Base-by-base conservation (phyloP, 2,113 vertebrate genomes). In the Channa argus region DNA sequence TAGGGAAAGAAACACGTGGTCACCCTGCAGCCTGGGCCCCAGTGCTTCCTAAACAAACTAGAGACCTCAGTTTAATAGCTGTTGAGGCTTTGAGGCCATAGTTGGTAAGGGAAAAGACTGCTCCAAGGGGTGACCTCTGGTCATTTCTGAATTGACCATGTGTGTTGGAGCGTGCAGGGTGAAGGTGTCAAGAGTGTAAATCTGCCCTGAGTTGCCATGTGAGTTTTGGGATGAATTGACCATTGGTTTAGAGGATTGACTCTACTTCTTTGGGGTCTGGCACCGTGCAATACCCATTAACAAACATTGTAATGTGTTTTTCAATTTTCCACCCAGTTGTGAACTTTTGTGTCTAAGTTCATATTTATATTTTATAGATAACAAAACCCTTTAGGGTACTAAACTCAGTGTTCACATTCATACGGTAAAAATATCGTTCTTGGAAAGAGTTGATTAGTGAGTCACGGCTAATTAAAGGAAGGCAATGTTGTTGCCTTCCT, bases 281-380 rank as follows among this genome's bases (percentile, higher is more conserved):
- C 66, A 74, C 58, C 78, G 80, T 44, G 74, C 65, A 54, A 5
- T 52, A 14, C 54, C 34, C 56, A 73, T 86, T 74, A 73, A 73
- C 83, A 89, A 89, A 82, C 80, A 80, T 85, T 50, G 37, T 51
- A 69, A 76, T 59, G 13, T 88, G 75, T 90, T 90, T 91, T 82
- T 24, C 24, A 24, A 1, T 24, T 24, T 24, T 24, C 24, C 24
- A 24, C 24, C 24, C 24, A 24, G 24, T 24, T 24, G 24, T 24
- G 24, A 24, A 24, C 24, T 24, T 24, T 24, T 24, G 24, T 14
- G 15, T 47, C 69, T 63, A 5, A 7, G 60, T 12, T 74, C 38
- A 43, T 24, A 49, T 82, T 71, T 59, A 75, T 81, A 63, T 52
- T 52, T n/a, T n/a, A n/a, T n/a, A n/a, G n/a, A n/a, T n/a, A n/a